Evolutionary conservation across 2,113 vertebrate species (phyloP).

Genomic region (Electrona antarctica): DNA sequence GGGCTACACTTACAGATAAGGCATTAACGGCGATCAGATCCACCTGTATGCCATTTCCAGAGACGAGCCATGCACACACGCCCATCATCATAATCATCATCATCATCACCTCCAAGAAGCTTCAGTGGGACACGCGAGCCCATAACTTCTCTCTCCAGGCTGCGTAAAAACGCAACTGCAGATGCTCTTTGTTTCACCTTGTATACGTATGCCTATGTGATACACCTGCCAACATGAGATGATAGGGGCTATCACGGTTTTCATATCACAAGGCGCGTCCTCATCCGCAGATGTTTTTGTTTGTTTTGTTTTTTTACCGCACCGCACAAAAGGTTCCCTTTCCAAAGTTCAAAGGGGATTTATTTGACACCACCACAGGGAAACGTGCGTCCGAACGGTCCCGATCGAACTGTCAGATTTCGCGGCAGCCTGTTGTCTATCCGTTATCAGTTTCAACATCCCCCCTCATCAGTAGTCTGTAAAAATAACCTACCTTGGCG

Average conservation of each 20-base stretch:
- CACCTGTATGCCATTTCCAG: slow-evolving; percentile 63
- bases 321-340: slow-evolving; percentile 25
- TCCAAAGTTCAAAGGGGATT: slow-evolving; percentile 73
- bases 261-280: slow-evolving; percentile 12
- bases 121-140: slow-evolving; percentile 49
- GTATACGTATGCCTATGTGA: slow-evolving; percentile 38
- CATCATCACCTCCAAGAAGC: slow-evolving; percentile 11
- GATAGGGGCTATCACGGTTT: slow-evolving; percentile 1
- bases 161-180: slow-evolving; percentile 64
- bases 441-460: slow-evolving; percentile 45
- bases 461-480: background rate
- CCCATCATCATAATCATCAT: slow-evolving; percentile 13
- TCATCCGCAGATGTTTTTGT: too few relatives aligned
- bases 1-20: too few relatives aligned
- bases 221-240: slow-evolving; percentile 56
- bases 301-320: too few relatives aligned
- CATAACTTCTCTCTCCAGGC: slow-evolving; percentile 68
- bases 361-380: slow-evolving; percentile 33
- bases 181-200: slow-evolving; percentile 66
- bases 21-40: slow-evolving; percentile 37
- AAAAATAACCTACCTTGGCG: slow-evolving; percentile 64
- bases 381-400: slow-evolving; percentile 61
- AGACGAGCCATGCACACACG: slow-evolving; percentile 23
- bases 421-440: slow-evolving; percentile 56
- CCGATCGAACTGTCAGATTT: slow-evolving; percentile 61